phyloP scores from a whole-genome alignment of 2,888 invertebrate genomes.

The Hemaris fuciformis region DNA sequence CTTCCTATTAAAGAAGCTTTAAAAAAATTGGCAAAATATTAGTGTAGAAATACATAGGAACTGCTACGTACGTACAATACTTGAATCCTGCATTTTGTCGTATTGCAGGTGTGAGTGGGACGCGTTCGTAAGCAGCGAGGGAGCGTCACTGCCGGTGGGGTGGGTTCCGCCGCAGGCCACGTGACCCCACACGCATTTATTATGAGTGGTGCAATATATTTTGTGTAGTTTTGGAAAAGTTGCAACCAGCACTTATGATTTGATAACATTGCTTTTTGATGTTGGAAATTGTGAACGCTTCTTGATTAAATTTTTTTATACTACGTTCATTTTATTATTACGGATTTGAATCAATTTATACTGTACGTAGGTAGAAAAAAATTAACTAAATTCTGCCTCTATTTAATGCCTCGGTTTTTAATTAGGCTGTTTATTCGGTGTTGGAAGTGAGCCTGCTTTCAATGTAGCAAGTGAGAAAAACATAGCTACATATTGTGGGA shows the following conservation, averaged over 20 bases:
- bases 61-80: not conserved
- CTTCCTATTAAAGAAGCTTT: no score
- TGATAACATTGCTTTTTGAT: slow-evolving; percentile 15
- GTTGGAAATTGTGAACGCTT: not conserved
- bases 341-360: not conserved
- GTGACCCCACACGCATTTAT: slow-evolving; percentile 7
- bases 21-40: no score
- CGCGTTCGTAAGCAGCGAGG: slow-evolving; percentile 62
- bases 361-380: no score
- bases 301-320: not conserved
- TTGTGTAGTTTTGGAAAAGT: slow-evolving; percentile 20
- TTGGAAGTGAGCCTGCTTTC: no score
- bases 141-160: slow-evolving; percentile 84
- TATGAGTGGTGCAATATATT: not conserved
- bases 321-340: not conserved
- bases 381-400: no score
- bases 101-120: slow-evolving; percentile 79
- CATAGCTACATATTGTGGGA: not conserved
- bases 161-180: slow-evolving; percentile 83
- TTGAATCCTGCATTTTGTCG: not conserved
- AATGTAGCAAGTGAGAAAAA: not conserved
- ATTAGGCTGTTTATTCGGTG: no score
- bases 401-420: no score
- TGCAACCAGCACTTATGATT: slow-evolving; percentile 21
- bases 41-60: no score